Percentiles rank a stretch among this genome's conserved stretches.
These are phyloP conservation scores for Protobothrops mucrosquamatus DNA, from an alignment of 2,113 vertebrate species.

Conservation along the genomic window DNA sequence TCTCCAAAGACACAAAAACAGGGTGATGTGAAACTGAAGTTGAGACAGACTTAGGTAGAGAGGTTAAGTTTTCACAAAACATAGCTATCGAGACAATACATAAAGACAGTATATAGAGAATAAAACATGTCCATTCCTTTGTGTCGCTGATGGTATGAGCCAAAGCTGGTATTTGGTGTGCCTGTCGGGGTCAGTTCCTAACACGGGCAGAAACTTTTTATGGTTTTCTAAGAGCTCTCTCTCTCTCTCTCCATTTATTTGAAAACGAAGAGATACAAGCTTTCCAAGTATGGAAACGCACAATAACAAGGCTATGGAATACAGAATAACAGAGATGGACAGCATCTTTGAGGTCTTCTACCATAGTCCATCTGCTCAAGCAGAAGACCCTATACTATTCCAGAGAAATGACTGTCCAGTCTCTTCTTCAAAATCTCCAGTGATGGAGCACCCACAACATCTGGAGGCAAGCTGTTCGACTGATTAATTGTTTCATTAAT, in stretches of 20 bases:
- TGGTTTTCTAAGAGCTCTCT: background rate
- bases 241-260: background rate
- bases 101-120: background rate
- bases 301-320: background rate
- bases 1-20: background rate
- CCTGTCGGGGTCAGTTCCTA: background rate
- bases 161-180: background rate
- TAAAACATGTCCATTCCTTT: background rate
- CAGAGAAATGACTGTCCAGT: background rate
- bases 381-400: background rate
- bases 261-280: background rate
- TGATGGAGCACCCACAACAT: background rate
- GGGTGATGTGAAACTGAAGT: slow-evolving; percentile 10
- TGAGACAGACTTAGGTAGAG: background rate
- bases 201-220: background rate
- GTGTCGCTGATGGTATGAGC: background rate
- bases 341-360: background rate
- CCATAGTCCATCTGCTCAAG: background rate
- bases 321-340: background rate
- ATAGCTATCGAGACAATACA: background rate
- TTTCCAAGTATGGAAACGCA: background rate
- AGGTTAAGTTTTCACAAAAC: background rate
- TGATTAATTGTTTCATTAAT: background rate
- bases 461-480: background rate
- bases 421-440: background rate